Evolutionary conservation across 2,888 invertebrate species (phyloP), one percentile per base, ranked within the genome.

Genomic region (Netelia melanura): DNA sequence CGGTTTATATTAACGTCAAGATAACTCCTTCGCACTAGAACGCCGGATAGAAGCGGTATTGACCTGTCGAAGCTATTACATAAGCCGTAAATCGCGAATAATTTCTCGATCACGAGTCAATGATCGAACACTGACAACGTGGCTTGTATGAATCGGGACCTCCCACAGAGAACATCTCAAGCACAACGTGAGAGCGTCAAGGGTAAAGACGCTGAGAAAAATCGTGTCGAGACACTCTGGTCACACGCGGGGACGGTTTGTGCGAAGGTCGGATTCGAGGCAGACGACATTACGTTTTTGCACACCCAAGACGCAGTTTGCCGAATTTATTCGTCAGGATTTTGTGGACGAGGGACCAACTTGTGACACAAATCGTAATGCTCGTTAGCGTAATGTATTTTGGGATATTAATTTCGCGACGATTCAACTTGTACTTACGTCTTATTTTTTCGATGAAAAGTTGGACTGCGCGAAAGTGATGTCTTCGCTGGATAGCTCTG

Each of bases 51-150:
- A 83, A 86, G 89, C 89, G 89, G 87, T 93, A 93, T 93, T 92
- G 93, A 93, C 92, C 91, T 91, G 89, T 76, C 82, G 87, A 44
- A 88, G 88, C 72, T 91, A 90, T 93, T 93, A 93, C 93, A 93
- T 93, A 93, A 93, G 92, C 83, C 88, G 79, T 84, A 87, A 86
- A 86, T 87, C 86, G 71, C 64, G 76, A 84, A 72, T 67, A 64
- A 56, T 62, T 72, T 30, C 38, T 76, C 71, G 80, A 84, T 77
- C 72, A 58, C 81, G 81, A 81, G 77, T 67, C 70, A 81, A 78
- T 62, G 81, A 78, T 74, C 81, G 64, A 48, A 54, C 17, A 10
- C 10, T 21, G 48, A 71, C 77, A 77, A 83, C 77, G 84, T 70
- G 75, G 81, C 54, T 56, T 43, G 64, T 14, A 43, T 17, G 10